Percentiles rank a stretch among this genome's conserved stretches.
phyloP scores from a whole-genome alignment of 1,140 invertebrate species.

The Octopus sinensis region DNA sequence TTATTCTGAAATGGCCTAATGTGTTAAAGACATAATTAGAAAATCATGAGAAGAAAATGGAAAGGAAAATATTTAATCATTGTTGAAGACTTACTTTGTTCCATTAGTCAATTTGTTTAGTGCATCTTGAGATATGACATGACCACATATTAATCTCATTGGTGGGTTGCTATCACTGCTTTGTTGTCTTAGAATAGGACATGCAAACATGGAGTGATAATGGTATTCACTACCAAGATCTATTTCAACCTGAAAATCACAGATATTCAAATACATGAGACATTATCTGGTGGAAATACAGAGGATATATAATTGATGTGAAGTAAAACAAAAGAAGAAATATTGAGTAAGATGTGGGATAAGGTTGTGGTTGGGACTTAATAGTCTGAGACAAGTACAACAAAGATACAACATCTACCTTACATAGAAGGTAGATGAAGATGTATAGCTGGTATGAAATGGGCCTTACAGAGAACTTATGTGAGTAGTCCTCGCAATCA shows the following conservation, averaged over 20 bases:
- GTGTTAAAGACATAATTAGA: too few species aligned
- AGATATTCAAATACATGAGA: too few species aligned
- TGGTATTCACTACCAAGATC: slow-evolving; percentile 80
- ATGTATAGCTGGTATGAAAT: too few species aligned
- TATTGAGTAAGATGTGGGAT: not conserved
- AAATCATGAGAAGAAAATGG: too few species aligned
- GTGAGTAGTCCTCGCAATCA: too few species aligned
- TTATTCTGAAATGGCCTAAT: too few species aligned
- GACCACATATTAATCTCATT: slow-evolving; percentile 92
- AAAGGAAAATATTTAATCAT: too few species aligned
- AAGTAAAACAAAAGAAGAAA: not conserved
- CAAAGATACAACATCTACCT: not conserved
- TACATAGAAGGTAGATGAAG: too few species aligned
- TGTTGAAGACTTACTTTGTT: slow-evolving; percentile 72
- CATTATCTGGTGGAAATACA: too few species aligned
- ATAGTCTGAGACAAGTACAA: not conserved
- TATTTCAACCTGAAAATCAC: slow-evolving; percentile 76
- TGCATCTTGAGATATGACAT: slow-evolving; percentile 96
- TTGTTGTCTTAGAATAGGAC: slow-evolving; percentile 94
- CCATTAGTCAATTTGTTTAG: slow-evolving; percentile 89
- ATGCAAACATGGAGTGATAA: slow-evolving; percentile 97
- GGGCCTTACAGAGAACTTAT: too few species aligned
- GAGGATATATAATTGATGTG: too few species aligned
- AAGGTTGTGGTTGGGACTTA: not conserved
- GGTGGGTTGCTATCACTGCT: slow-evolving; percentile 95